These are phyloP conservation scores for Channallabes apus DNA, from an alignment of 2,797 vertebrate genomes.

Conservation along the genomic window DNA sequence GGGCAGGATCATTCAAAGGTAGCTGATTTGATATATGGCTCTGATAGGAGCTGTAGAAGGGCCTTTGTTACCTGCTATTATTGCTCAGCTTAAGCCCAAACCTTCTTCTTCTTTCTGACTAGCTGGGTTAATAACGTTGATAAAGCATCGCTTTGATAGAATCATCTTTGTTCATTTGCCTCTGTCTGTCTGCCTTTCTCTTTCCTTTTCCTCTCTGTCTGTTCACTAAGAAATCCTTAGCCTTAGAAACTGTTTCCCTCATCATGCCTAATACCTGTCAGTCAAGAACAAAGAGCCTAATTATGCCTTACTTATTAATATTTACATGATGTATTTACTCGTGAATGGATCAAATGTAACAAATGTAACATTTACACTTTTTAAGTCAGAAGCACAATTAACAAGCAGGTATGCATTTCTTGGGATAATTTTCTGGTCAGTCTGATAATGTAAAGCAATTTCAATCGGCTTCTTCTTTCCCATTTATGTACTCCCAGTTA, in stretches of 20 bases:
- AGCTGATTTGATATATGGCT: conserved; percentile 84
- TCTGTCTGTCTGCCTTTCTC: conserved; percentile 44
- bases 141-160: conserved; percentile 81
- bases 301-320: conserved; percentile 56
- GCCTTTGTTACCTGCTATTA: conserved; percentile 80
- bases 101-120: conserved; percentile 80
- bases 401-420: conserved; percentile 35
- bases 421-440: conserved; percentile 19
- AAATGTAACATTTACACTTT: conserved; percentile 49
- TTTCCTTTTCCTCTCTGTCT: conserved; percentile 45
- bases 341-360: conserved; percentile 52
- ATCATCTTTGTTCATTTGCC: conserved; percentile 69
- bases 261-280: conserved; percentile 70
- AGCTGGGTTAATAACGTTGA: conserved; percentile 79
- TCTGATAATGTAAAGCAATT: conserved; percentile 8
- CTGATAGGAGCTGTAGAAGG: conserved; percentile 81
- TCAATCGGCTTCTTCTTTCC: background rate
- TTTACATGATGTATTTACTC: conserved; percentile 52
- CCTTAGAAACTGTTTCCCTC: conserved; percentile 37
- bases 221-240: conserved; percentile 32
- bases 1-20: conserved; percentile 76
- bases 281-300: conserved; percentile 63
- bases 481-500: background rate
- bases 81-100: conserved; percentile 78
- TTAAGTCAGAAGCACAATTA: conserved; percentile 37